Evolutionary conservation across 2,113 vertebrate genomes (phyloP), one percentile per base, ranked within the genome.

Genomic region (Taxidea taxus): DNA sequence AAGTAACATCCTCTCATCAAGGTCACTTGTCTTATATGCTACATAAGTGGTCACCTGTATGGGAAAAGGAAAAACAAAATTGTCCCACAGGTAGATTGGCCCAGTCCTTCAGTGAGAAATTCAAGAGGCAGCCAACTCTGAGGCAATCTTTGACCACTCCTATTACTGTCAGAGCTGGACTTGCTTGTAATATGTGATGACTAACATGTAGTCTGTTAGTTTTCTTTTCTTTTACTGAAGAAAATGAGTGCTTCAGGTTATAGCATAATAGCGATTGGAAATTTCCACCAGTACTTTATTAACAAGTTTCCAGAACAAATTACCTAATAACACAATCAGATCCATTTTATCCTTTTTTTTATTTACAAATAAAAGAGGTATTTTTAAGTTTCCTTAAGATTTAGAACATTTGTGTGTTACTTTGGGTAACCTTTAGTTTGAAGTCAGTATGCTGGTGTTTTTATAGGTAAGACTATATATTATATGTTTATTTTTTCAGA

Each of bases 71-170:
- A n/a, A n/a, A n/a, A 81, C 85, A 95, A 95, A 96, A 95, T 81
- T 96, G 68, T 96, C 84, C 83, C 90, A 95, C 95, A 98, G 95
- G 92, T 88, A 96, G 95, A 74, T 77, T 96, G 83, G 39, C 83
- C 56, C 21, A 10, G 31, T 37, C 49, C 74, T 95, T 90, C 94
- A 84, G 56, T 78, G 88, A 97, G 64, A 94, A 94, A 39, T 31
- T 66, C 15, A 95, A 90, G 74, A 78, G 72, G 72, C 42, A 78
- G 60, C 89, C 6, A 3, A 68, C 75, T 86, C 6, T 39, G 87
- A 96, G 47, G n/a, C 70, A 74, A 82, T 89, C 2, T 93, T 64
- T 95, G 47, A 81, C 60, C 90, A 85, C 44, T 62, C 54, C 34
- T 90, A 13, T 94, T 81, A 81, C 1, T 70, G 31, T 93, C 49